Percentiles rank a stretch among this genome's conserved stretches.
phyloP scores from a whole-genome alignment of 2,888 invertebrate genomes.

The Lottia scabra region DNA sequence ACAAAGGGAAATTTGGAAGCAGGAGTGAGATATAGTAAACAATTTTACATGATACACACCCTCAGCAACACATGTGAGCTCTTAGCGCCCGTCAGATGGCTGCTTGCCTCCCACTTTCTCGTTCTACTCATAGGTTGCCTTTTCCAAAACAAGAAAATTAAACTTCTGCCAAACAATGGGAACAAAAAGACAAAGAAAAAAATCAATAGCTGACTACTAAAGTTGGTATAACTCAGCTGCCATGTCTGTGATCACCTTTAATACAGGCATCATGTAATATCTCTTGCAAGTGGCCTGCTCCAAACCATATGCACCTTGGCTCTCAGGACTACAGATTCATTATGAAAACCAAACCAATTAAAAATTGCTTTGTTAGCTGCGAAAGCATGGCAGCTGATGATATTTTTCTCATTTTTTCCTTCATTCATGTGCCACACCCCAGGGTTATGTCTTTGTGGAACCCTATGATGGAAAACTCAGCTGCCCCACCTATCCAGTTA shows the following conservation, averaged over 20 bases:
- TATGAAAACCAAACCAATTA: slow-evolving; percentile 46
- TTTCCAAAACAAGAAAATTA: slow-evolving; percentile 55
- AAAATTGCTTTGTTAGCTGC: slow-evolving; percentile 45
- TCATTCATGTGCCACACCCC: slow-evolving; percentile 31
- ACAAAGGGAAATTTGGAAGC: slow-evolving; percentile 29
- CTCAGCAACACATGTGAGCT: slow-evolving; percentile 31
- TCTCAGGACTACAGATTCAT: slow-evolving; percentile 33
- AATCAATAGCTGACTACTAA: slow-evolving; percentile 55
- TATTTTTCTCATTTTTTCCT: slow-evolving; percentile 32
- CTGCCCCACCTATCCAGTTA: slow-evolving; percentile 24
- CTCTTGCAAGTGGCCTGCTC: slow-evolving; percentile 40
- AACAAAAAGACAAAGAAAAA: slow-evolving; percentile 64
- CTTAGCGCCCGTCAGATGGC: slow-evolving; percentile 36
- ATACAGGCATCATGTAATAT: slow-evolving; percentile 36
- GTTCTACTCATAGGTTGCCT: slow-evolving; percentile 47
- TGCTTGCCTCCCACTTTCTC: slow-evolving; percentile 27
- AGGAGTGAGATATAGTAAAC: slow-evolving; percentile 1
- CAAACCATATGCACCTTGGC: slow-evolving; percentile 48
- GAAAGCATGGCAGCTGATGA: slow-evolving; percentile 42
- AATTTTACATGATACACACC: slow-evolving; percentile 22
- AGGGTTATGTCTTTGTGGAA: slow-evolving; percentile 26
- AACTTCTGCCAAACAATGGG: slow-evolving; percentile 58
- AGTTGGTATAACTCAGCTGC: slow-evolving; percentile 56
- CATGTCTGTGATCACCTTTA: slow-evolving; percentile 42
- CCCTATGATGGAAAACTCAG: slow-evolving; percentile 24